These are phyloP conservation scores for Drosophila pseudotakahashii DNA, from an alignment of 2,888 invertebrate species.

Conservation along the genomic window DNA sequence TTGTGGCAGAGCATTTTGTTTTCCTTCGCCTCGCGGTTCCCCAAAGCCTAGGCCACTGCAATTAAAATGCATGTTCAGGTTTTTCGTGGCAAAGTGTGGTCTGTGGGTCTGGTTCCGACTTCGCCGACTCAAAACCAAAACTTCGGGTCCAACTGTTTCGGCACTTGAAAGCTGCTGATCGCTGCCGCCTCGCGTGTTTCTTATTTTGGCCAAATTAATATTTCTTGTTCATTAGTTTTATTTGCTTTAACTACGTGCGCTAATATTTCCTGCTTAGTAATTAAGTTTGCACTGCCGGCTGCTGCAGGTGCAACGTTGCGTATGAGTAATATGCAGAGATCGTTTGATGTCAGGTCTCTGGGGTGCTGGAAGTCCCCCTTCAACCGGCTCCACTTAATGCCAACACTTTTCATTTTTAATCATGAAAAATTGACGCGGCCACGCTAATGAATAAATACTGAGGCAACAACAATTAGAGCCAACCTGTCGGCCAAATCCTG, in stretches of 20 bases:
- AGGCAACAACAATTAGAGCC: slow-evolving; percentile 16
- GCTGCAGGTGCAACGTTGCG: slow-evolving; percentile 66
- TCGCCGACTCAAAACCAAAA: slow-evolving; percentile 1
- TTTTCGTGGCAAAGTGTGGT: slow-evolving; percentile 69
- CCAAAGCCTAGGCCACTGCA: slow-evolving; percentile 56
- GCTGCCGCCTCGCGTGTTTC: slow-evolving; percentile 50
- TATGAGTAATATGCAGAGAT: slow-evolving; percentile 60
- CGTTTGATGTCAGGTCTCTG: slow-evolving; percentile 15
- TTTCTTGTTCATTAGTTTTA: slow-evolving; percentile 77
- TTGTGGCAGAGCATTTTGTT: slow-evolving; percentile 69
- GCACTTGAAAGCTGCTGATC: slow-evolving; percentile 51
- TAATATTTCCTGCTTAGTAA: slow-evolving; percentile 75
- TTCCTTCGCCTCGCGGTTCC: slow-evolving; percentile 40
- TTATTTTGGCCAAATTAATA: slow-evolving; percentile 67
- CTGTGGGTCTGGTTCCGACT: slow-evolving; percentile 25
- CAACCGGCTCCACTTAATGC: slow-evolving; percentile 55
- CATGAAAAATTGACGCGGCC: slow-evolving; percentile 57
- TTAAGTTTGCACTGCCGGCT: slow-evolving; percentile 53
- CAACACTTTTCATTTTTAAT: slow-evolving; percentile 71
- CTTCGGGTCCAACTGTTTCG: slow-evolving; percentile 14
- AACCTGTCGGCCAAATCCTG: slow-evolving; percentile 55
- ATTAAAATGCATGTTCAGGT: slow-evolving; percentile 77
- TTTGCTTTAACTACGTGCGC: slow-evolving; percentile 62
- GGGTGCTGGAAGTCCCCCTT: not conserved
- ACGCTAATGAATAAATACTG: slow-evolving; percentile 52